phyloP scores from a whole-genome alignment of 1,140 invertebrate genomes.

The Lepidotrigona ventralis region DNA sequence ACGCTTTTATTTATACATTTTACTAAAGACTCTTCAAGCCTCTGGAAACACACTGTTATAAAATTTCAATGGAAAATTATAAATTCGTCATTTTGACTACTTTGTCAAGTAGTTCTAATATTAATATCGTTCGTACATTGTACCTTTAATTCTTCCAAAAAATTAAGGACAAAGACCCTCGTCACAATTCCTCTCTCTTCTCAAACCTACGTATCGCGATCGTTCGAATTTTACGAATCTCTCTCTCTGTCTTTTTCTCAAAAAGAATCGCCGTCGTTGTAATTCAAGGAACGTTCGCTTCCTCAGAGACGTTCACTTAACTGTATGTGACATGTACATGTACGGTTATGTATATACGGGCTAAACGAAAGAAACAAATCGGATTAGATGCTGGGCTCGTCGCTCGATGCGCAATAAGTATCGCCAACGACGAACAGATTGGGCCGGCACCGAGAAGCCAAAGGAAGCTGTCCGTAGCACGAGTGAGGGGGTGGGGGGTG shows the following conservation, averaged over 20 bases:
- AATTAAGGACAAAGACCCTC: no score
- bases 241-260: neutral
- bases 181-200: no score
- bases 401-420: conserved; percentile 17
- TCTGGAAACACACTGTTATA: no score
- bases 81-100: no score
- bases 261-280: neutral
- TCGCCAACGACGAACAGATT: conserved; percentile 38
- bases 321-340: neutral
- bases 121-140: no score
- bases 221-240: neutral
- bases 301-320: neutral
- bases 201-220: neutral
- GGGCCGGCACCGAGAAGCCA: conserved; percentile 21
- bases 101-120: no score
- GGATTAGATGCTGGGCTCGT: neutral
- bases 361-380: neutral
- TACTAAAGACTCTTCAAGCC: no score
- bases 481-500: no score
- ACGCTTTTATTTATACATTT: no score
- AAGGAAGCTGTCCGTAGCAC: conserved; percentile 18
- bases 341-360: no score
- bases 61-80: no score
- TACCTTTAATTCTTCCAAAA: no score
- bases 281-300: neutral